Conservation (phyloP, 2,797 vertebrate genomes). For the Delichon dasypus region DNA sequence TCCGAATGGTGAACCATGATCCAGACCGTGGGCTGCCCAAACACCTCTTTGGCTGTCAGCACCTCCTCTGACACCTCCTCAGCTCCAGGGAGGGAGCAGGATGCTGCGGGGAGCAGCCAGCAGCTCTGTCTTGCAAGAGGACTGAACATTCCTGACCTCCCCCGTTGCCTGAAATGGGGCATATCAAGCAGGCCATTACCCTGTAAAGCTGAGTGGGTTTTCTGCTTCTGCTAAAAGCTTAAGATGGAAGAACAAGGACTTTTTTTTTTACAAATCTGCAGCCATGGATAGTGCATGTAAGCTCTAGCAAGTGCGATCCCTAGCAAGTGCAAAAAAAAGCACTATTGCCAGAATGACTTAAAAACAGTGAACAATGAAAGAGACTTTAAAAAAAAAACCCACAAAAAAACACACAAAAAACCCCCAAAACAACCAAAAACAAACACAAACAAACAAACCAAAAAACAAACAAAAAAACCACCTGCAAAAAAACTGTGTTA, state of each 20-base stretch:
- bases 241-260: background rate
- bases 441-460: too few relatives aligned
- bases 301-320: background rate
- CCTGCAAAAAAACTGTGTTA: background rate
- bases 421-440: too few relatives aligned
- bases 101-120: fast-evolving
- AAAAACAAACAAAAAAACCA: too few relatives aligned
- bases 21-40: background rate
- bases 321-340: background rate
- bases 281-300: background rate
- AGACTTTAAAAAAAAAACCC: background rate
- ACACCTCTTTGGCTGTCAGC: background rate
- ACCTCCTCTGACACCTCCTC: background rate
- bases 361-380: background rate
- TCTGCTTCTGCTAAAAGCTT: background rate
- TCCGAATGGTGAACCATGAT: fast-evolving
- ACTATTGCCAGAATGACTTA: background rate
- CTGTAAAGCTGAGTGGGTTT: background rate
- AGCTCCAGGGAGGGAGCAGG: background rate
- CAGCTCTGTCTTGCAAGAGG: background rate
- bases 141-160: background rate
- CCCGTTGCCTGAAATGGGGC: background rate
- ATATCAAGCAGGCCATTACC: background rate
- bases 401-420: too few relatives aligned
- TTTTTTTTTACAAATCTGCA: background rate